phyloP scores from a whole-genome alignment of 2,113 vertebrate species.

The Megaceryle torquata region DNA sequence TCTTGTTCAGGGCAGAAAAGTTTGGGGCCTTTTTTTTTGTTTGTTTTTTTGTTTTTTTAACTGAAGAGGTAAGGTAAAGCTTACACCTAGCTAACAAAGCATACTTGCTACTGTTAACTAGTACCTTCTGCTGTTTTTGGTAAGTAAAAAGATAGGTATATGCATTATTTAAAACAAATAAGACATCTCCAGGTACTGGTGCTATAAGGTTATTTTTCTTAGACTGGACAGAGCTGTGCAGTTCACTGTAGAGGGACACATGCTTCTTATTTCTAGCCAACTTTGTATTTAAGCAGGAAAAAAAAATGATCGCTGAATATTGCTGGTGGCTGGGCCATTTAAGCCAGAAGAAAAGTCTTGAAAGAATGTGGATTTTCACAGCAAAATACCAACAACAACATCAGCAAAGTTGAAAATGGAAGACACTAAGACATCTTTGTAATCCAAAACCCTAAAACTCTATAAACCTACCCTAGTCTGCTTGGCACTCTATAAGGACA shows the following conservation, averaged over 20 bases:
- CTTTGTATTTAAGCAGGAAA: background rate
- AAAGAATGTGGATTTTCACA: background rate
- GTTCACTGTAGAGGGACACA: background rate
- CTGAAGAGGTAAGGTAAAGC: background rate
- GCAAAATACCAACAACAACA: background rate
- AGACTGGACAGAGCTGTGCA: background rate
- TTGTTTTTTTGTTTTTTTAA: too few species aligned
- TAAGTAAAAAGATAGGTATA: background rate
- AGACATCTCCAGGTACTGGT: background rate
- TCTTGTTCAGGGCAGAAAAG: background rate
- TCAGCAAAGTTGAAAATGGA: background rate
- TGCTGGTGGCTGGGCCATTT: background rate
- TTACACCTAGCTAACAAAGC: background rate
- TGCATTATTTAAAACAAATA: background rate
- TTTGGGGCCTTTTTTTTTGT: background rate
- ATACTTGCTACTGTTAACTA: background rate
- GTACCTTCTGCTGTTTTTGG: background rate
- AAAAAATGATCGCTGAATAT: background rate
- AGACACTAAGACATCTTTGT: background rate
- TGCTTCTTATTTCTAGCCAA: background rate
- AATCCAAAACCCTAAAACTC: background rate
- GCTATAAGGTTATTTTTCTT: background rate
- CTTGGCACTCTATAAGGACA: background rate
- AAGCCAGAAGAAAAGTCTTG: background rate
- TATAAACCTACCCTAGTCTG: background rate